A percentile compares a stretch with the other conserved stretches of the same genome.
phyloP scores from a whole-genome alignment of 2,888 invertebrate genomes.

The Nymphalis polychloros region DNA sequence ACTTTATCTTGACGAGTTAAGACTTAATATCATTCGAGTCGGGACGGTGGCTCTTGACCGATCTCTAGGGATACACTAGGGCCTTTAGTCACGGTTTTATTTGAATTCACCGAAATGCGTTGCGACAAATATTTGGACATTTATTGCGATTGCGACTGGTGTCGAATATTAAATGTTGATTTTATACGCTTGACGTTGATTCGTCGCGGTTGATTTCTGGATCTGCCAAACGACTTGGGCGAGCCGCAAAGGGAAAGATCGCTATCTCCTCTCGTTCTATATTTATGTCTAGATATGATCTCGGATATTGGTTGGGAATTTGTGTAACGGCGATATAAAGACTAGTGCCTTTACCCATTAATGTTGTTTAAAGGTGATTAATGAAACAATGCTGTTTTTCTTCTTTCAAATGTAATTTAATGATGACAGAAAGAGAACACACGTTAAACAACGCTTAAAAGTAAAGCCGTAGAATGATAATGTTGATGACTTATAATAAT shows the following conservation, averaged over 20 bases:
- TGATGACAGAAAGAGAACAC: too few species aligned
- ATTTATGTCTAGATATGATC: conserved; percentile 29
- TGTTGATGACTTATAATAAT: too few species aligned
- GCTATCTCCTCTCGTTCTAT: conserved; percentile 28
- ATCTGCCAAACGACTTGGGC: conserved; percentile 52
- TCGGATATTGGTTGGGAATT: conserved; percentile 29
- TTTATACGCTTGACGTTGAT: conserved; percentile 63
- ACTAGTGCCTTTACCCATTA: not conserved
- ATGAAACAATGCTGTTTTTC: too few species aligned
- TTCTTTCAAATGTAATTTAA: too few species aligned
- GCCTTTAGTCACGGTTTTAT: conserved; percentile 78
- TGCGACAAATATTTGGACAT: conserved; percentile 80
- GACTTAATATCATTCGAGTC: conserved; percentile 35
- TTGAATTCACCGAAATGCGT: conserved; percentile 73
- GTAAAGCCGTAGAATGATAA: too few species aligned
- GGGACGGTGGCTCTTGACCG: conserved; percentile 59
- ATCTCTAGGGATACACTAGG: conserved; percentile 70
- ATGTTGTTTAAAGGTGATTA: too few species aligned
- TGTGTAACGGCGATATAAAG: conserved; percentile 14
- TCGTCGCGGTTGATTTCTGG: conserved; percentile 62
- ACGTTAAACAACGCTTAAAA: too few species aligned
- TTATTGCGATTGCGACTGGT: conserved; percentile 69
- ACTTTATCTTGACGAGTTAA: conserved; percentile 13
- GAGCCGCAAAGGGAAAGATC: conserved; percentile 34
- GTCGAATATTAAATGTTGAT: conserved; percentile 74